Base-by-base conservation (phyloP, 2,113 vertebrate genomes). In the Danionella cerebrum region DNA sequence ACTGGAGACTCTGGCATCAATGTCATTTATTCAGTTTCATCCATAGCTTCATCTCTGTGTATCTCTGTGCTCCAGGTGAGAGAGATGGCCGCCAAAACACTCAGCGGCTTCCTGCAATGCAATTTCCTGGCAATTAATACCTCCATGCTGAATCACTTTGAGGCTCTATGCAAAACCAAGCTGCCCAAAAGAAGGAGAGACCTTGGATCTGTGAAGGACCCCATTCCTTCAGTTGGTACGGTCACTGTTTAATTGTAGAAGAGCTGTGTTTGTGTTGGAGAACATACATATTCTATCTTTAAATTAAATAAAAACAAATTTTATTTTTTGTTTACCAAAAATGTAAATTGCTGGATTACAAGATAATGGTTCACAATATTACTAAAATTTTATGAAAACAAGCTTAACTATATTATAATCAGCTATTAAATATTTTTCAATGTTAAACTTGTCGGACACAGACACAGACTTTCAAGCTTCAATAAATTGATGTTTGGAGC, bases 81-180 rank as follows among this genome's bases (percentile, higher is more conserved):
- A 82, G 96, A 98, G 83, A 98, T 98, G 93, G 95, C 96, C 29
- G 92, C 91, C 72, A 98, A 95, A 71, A 98, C 96, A 0, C 86
- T 98, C 42, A 96, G 96, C 41, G 95, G 95, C 47, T 87, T 98
- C 65, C 82, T 98, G 44, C 96, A 98, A 81, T 98, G 96, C 80
- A 91, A 92, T 69, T 98, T 98, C 70, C 89, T 98, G 75, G 87
- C 83, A n/a, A 93, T 98, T 88, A 95, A 98, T 41, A 76, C 57
- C 50, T 85, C 89, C 77, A 91, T 97, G 93, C 95, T 98, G 90
- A 88, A 87, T 44, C 91, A 96, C 76, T 94, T 98, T 72, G 94
- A 98, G 78, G 88, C 93, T 82, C 93, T 98, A 78, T 96, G 96
- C 85, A 94, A 97, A 85, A 98, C 93, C 53, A 88, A 84, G 53